Evolutionary conservation across 2,797 vertebrate genomes (phyloP).

Genomic region (Hybognathus amarus): DNA sequence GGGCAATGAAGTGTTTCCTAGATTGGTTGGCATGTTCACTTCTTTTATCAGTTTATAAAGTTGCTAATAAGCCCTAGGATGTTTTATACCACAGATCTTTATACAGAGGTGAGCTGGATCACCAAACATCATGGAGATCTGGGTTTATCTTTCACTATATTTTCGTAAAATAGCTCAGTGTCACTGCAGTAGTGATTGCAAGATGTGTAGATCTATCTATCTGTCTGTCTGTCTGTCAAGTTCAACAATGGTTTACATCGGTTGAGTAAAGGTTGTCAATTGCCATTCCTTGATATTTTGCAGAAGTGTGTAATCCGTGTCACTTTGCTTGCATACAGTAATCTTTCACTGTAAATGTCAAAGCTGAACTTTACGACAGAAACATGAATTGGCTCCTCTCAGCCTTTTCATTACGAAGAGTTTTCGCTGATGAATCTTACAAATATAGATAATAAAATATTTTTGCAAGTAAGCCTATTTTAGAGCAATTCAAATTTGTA

Average conservation of each 20-base stretch:
- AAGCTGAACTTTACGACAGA: background rate
- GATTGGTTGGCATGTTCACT: background rate
- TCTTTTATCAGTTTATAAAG: background rate
- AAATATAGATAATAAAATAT: too few species aligned
- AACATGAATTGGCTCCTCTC: background rate
- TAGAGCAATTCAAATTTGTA: background rate
- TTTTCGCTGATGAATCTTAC: background rate
- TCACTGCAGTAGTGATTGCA: background rate
- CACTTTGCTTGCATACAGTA: background rate
- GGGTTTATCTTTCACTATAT: background rate
- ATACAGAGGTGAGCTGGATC: slow-evolving; percentile 2
- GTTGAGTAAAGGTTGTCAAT: background rate
- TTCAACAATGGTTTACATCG: background rate
- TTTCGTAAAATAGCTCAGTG: background rate
- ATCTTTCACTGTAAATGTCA: background rate
- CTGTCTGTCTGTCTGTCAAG: background rate
- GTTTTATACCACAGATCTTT: slow-evolving; percentile 1
- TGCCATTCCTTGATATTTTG: background rate
- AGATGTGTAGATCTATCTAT: background rate
- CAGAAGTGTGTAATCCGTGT: background rate
- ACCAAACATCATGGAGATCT: background rate
- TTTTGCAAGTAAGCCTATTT: background rate
- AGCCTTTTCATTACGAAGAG: background rate
- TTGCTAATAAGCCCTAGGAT: slow-evolving; percentile 1
- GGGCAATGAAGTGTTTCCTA: background rate